phyloP scores from a whole-genome alignment of 2,113 vertebrate genomes.

The Acanthochromis polyacanthus region DNA sequence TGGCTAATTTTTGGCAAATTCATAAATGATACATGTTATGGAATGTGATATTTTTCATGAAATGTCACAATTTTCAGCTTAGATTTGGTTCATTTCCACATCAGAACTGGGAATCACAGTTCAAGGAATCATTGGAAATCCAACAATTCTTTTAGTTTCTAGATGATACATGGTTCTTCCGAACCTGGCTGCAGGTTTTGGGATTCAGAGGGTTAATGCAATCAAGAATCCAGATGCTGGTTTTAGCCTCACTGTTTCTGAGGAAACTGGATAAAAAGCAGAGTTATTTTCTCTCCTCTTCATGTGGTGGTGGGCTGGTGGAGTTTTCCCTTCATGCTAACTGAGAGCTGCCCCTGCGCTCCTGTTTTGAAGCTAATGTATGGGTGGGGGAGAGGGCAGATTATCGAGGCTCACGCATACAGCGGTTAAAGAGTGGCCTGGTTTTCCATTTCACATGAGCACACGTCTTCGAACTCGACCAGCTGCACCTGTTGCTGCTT shows the following conservation, averaged over 20 bases:
- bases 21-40: too few relatives aligned
- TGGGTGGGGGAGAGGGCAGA: conserved; percentile 50
- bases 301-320: conserved; percentile 63
- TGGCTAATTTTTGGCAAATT: too few relatives aligned
- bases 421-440: conserved; percentile 52
- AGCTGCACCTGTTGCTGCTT: conserved; percentile 78
- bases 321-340: conserved; percentile 32
- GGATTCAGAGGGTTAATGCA: conserved; percentile 5
- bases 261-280: conserved; percentile 33
- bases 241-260: conserved; percentile 26
- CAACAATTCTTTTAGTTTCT: too few relatives aligned
- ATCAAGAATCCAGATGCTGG: conserved; percentile 1
- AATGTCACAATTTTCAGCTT: too few relatives aligned
- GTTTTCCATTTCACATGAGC: conserved; percentile 69
- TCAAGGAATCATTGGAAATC: too few relatives aligned
- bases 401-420: conserved; percentile 51
- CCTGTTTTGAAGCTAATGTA: conserved; percentile 61
- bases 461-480: conserved; percentile 41
- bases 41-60: too few relatives aligned
- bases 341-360: conserved; percentile 28
- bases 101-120: too few relatives aligned
- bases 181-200: background rate
- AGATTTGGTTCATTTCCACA: too few relatives aligned
- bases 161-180: too few relatives aligned
- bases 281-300: conserved; percentile 61